A percentile compares a stretch with the other conserved stretches of the same genome.
Evolutionary conservation across 2,888 invertebrate species (phyloP).

Genomic region (Nudaria mundana): DNA sequence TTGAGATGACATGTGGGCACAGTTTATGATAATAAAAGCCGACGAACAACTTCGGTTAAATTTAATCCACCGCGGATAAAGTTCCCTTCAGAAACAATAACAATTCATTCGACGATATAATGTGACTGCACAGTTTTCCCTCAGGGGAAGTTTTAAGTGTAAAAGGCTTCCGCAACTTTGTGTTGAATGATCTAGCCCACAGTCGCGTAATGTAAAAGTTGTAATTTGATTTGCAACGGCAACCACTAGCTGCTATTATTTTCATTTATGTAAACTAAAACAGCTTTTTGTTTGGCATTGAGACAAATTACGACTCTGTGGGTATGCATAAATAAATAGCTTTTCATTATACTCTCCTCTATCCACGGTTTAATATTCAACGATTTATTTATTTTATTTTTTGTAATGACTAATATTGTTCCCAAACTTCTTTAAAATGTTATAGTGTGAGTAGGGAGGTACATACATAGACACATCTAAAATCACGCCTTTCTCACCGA

Average conservation of each 20-base stretch:
- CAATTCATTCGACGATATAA: conserved; percentile 64
- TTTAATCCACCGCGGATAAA: conserved; percentile 56
- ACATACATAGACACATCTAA: too few species aligned
- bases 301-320: conserved; percentile 46
- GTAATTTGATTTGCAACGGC: conserved; percentile 66
- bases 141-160: conserved; percentile 63
- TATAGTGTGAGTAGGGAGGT: too few species aligned
- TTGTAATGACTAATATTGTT: too few species aligned
- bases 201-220: conserved; percentile 64
- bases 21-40: conserved; percentile 42
- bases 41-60: conserved; percentile 45
- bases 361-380: too few species aligned
- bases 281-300: conserved; percentile 48
- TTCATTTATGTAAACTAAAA: conserved; percentile 49
- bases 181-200: conserved; percentile 61
- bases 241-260: conserved; percentile 56
- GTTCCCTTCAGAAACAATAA: conserved; percentile 68
- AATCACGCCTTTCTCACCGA: too few species aligned
- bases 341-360: conserved; percentile 39
- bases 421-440: too few species aligned
- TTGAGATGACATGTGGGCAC: conserved; percentile 36
- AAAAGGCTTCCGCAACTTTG: conserved; percentile 68
- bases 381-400: too few species aligned
- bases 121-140: conserved; percentile 58
- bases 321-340: conserved; percentile 49